A percentile compares a stretch with the other conserved stretches of the same genome.
Evolutionary conservation across 2,797 vertebrate genomes (phyloP).

Genomic region (Diplodus sargus): DNA sequence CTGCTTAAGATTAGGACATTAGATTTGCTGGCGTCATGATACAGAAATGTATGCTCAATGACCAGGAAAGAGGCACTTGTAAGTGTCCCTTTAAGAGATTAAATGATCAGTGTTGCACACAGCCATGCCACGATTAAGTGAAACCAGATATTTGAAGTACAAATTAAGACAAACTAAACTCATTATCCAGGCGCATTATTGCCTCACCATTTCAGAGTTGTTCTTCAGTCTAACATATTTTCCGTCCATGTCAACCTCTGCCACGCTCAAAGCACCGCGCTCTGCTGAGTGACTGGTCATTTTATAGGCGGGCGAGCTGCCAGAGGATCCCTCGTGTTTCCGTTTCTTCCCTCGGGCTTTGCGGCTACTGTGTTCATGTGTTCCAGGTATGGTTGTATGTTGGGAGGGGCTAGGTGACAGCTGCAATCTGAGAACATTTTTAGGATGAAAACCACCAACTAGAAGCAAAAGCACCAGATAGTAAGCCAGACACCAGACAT

Average conservation of each 20-base stretch:
- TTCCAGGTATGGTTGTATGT: constrained; percentile 46
- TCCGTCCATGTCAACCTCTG: constrained; percentile 86
- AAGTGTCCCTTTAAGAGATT: not conserved
- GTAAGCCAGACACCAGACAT: not conserved
- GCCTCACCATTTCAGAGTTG: constrained; percentile 81
- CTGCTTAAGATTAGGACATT: too few relatives aligned
- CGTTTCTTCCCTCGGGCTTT: constrained; percentile 84
- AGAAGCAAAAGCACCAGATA: not conserved
- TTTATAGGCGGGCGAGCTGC: constrained; percentile 72
- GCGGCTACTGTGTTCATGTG: constrained; percentile 61
- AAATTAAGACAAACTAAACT: not conserved
- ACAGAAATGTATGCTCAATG: too few relatives aligned
- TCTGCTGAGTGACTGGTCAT: constrained; percentile 77
- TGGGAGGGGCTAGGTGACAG: constrained; percentile 82
- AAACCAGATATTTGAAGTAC: not conserved
- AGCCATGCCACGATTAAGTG: not conserved
- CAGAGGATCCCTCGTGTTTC: constrained; percentile 79
- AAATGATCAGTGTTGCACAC: not conserved
- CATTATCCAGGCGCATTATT: not conserved
- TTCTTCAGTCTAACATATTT: constrained; percentile 87
- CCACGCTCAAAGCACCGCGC: constrained; percentile 80
- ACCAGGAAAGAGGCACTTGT: too few relatives aligned
- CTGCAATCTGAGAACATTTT: constrained; percentile 79
- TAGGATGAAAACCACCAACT: not conserved
- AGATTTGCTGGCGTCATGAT: too few relatives aligned